phyloP scores from a whole-genome alignment of 2,797 vertebrate species.

The Micromesistius poutassou region DNA sequence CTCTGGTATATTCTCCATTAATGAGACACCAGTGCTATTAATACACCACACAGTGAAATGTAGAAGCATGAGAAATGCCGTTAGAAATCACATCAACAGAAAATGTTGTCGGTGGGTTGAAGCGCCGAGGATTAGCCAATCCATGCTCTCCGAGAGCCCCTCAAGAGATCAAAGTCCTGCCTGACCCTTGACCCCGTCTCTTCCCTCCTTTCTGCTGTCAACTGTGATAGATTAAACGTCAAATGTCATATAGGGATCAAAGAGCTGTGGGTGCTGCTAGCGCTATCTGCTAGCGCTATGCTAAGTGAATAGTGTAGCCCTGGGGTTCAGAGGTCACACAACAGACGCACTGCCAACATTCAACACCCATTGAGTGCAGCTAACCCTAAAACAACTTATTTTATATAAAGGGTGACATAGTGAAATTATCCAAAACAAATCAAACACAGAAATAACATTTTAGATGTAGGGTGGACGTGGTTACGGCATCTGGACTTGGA shows the following conservation, averaged over 20 bases:
- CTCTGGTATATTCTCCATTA: neutral
- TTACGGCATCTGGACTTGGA: neutral
- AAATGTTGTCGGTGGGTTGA: too few relatives aligned
- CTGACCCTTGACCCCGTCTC: neutral
- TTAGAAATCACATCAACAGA: too few relatives aligned
- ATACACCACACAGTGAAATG: too few relatives aligned
- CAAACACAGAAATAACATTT: too few relatives aligned
- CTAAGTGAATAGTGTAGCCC: too few relatives aligned
- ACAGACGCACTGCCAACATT: too few relatives aligned
- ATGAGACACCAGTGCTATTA: neutral
- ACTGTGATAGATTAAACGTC: neutral
- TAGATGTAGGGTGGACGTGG: neutral
- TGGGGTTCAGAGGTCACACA: too few relatives aligned
- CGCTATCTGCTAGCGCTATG: too few relatives aligned
- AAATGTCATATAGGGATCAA: neutral
- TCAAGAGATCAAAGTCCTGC: neutral
- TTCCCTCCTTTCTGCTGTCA: neutral
- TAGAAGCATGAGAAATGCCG: too few relatives aligned
- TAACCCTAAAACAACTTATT: neutral
- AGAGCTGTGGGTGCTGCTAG: too few relatives aligned
- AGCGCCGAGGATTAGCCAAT: neutral
- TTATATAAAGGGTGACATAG: neutral
- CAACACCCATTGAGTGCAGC: too few relatives aligned
- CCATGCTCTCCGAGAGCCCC: neutral
- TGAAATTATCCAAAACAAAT: neutral